Base-by-base conservation (phyloP, 2,113 vertebrate genomes). In the Ancistrus triradiatus region DNA sequence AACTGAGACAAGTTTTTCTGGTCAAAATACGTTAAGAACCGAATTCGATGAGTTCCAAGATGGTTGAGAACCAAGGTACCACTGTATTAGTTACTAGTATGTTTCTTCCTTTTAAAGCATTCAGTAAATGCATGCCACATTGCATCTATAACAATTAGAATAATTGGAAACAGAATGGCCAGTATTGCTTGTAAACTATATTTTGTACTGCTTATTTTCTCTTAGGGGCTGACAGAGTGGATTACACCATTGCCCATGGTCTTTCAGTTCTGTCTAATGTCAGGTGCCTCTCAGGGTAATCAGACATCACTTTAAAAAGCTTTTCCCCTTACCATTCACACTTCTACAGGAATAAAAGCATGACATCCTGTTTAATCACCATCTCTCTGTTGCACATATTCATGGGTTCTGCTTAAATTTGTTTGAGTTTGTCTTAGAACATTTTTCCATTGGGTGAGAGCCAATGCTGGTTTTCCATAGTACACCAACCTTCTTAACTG, bases 371-470 rank as follows among this genome's bases (percentile, higher is more conserved):
- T 69, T 75, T 72, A 69, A n/a, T 55, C 38, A 38, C 48, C 55
- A 59, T 31, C 55, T 64, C 60, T 56, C n/a, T n/a, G n/a, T 71
- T 63, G 22, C 60, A 60, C 69, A 61, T 68, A 62, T 71, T 64
- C 22, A 65, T 28, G 27, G 50, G n/a, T n/a, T 68, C 56, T 57
- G 49, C 56, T n/a, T n/a, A n/a, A 56, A 63, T 58, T 56, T 69
- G 59, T 66, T 70, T 56, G 35, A 60, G 49, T 49, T 52, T 56
- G 55, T 59, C 60, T 59, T 43, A 63, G 60, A 59, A 25, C 52
- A 35, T 72, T 68, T 72, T 72, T 72, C 65, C 68, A 71, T 64
- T 71, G 50, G 68, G 21, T 14, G 13, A 60, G 51, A 59, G 68
- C 59, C 70, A 68, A 15, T 42, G 46, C 19, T 37, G 22, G 60